phyloP scores from a whole-genome alignment of 2,797 vertebrate genomes.

The Syndactyla subalaris region DNA sequence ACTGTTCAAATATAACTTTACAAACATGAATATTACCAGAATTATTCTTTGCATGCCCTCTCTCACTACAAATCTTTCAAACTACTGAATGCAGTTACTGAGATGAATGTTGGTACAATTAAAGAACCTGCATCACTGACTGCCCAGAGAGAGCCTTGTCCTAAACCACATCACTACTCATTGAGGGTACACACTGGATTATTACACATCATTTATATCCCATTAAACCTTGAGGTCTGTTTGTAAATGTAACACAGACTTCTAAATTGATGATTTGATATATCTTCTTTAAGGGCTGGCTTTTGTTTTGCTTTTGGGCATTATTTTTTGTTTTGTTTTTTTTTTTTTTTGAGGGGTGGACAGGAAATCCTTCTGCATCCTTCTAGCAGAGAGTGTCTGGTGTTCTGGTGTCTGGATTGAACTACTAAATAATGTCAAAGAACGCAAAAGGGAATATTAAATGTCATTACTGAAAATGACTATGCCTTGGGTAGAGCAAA shows the following conservation, averaged over 20 bases:
- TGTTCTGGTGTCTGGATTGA: not conserved
- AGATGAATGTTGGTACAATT: not conserved
- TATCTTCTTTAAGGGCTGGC: not conserved
- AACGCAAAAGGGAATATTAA: not conserved
- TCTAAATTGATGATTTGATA: not conserved
- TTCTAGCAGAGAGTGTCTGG: fast-evolving
- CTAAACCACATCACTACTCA: not conserved
- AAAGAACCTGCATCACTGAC: not conserved
- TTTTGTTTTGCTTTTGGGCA: not conserved
- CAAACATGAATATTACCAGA: not conserved
- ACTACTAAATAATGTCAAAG: not conserved
- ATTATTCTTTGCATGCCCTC: not conserved
- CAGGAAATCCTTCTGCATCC: not conserved
- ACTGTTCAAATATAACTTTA: not conserved
- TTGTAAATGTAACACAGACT: not conserved
- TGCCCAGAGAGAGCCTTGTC: not conserved
- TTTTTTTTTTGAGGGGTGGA: not conserved
- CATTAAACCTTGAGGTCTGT: not conserved
- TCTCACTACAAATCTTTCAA: not conserved
- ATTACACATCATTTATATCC: not conserved
- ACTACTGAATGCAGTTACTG: not conserved
- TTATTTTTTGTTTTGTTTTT: not conserved
- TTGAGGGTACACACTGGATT: not conserved
- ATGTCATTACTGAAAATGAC: not conserved
- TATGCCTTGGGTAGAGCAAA: not conserved